phyloP scores from a whole-genome alignment of 2,113 vertebrate species.

The Thunnus maccoyii region DNA sequence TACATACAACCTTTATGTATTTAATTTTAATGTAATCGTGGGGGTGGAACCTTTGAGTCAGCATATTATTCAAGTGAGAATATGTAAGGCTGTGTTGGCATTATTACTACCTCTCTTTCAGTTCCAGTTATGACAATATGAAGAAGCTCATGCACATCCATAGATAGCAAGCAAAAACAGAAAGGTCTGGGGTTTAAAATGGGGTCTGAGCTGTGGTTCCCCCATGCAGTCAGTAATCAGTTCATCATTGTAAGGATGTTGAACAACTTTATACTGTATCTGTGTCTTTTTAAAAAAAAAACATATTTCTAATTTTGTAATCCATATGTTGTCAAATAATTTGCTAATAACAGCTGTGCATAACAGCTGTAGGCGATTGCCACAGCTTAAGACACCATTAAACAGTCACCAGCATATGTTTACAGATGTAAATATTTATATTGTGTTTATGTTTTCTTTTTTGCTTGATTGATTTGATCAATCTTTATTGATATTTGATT shows the following conservation, averaged over 20 bases:
- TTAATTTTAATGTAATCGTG: slow-evolving; percentile 57
- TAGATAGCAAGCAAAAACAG: not conserved
- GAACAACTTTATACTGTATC: not conserved
- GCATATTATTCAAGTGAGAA: slow-evolving; percentile 43
- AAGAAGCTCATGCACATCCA: not conserved
- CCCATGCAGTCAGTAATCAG: not conserved
- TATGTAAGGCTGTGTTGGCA: not conserved
- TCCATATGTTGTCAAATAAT: slow-evolving; percentile 54
- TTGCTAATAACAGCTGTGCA: slow-evolving; percentile 44
- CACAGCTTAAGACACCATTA: not conserved
- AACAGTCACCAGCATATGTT: not conserved
- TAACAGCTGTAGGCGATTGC: slow-evolving; percentile 41
- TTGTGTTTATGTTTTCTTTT: not conserved
- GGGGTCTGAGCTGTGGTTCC: not conserved
- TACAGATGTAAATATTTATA: not conserved
- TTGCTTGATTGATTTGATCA: not conserved
- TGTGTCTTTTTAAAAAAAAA: not conserved
- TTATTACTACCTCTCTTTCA: slow-evolving; percentile 9
- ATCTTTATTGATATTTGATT: not conserved
- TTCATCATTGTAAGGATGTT: not conserved
- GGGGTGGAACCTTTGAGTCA: slow-evolving; percentile 41
- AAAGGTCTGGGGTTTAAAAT: not conserved
- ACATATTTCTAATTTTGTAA: slow-evolving; percentile 26
- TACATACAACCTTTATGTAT: slow-evolving; percentile 42
- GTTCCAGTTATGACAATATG: not conserved